Base-by-base conservation (phyloP, 2,888 invertebrate species). In the Drosophila melanosoma region DNA sequence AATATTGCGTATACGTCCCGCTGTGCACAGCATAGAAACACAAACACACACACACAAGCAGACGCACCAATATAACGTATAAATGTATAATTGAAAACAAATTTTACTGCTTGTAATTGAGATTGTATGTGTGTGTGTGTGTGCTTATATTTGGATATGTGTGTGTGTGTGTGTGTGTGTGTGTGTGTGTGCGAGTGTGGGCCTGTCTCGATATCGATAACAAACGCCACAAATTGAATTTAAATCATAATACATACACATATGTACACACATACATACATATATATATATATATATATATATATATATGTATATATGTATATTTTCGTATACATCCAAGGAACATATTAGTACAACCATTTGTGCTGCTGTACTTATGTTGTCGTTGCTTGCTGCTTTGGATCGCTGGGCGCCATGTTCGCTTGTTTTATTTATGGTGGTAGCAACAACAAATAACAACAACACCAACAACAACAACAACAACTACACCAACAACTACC, bases 41-140 rank as follows among this genome's bases (percentile, higher is more conserved):
- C 67, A 65, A n/a, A 49, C 61, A 64, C 32, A 10, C 35, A 36
- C 33, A 17, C 35, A 35, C 36, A 36, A n/a, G 48, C 40, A 59
- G 53, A 65, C 58, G 63, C 56, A 64, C 71, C 26, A 26, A 81
- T 69, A 70, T 69, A 81, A 75, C 76, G 87, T 69, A 86, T 69
- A 80, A 70, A 75, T 83, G 83, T 85, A 83, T 86, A 86, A 89
- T 86, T 86, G 89, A 86, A 90, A 86, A 89, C 90, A 86, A 90
- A 86, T 86, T 86, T 86, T 70, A 83, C 87, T 74, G 87, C 85
- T 76, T 88, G 85, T 88, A 86, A 81, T 88, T 81, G 76, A 69
- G 79, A 65, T 64, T 74, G 75, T 83, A 63, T 71, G 56, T 68
- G 63, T 56, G 63, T n/a, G n/a, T n/a, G 64, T 35, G 63, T 61